Conservation (phyloP, 2,888 invertebrate genomes). For the Epiperipatus broadwayi region DNA sequence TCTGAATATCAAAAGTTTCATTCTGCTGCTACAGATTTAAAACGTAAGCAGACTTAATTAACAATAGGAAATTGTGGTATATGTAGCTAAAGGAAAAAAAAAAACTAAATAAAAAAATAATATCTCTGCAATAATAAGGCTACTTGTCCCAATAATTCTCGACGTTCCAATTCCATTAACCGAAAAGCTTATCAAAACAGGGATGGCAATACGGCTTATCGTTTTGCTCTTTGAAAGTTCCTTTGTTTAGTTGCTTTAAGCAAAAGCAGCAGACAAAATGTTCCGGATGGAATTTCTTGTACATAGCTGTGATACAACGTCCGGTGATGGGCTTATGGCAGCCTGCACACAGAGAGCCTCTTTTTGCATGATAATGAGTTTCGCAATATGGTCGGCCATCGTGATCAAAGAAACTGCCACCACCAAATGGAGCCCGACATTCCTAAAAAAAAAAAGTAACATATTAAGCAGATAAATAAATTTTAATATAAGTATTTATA, state of each 20-base stretch:
- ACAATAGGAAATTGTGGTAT: too few species aligned
- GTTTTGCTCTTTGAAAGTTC: constrained; percentile 97
- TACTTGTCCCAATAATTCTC: too few species aligned
- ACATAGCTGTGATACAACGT: constrained; percentile 98
- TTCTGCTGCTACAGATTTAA: too few species aligned
- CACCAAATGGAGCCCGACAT: constrained; percentile 86
- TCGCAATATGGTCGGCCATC: constrained; percentile 96
- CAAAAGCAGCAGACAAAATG: constrained; percentile 99
- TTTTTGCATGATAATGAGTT: constrained; percentile 91
- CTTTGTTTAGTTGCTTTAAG: constrained; percentile 87
- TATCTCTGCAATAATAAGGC: too few species aligned
- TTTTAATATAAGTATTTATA: not conserved
- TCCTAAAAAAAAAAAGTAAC: constrained; percentile 45
- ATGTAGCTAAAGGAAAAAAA: too few species aligned
- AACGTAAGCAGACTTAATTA: too few species aligned
- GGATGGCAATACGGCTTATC: constrained; percentile 95
- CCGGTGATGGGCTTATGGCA: constrained; percentile 92
- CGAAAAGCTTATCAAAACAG: constrained; percentile 92
- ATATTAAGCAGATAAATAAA: constrained; percentile 14
- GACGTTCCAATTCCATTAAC: constrained; percentile 38
- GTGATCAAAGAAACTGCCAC: constrained; percentile 95
- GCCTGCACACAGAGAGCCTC: constrained; percentile 89
- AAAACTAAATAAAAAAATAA: too few species aligned
- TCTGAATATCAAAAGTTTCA: too few species aligned
- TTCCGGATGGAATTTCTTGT: constrained; percentile 95